Evolutionary conservation across 2,888 invertebrate species (phyloP), one percentile per base, ranked within the genome.

Genomic region (Drosophila phalerata): DNA sequence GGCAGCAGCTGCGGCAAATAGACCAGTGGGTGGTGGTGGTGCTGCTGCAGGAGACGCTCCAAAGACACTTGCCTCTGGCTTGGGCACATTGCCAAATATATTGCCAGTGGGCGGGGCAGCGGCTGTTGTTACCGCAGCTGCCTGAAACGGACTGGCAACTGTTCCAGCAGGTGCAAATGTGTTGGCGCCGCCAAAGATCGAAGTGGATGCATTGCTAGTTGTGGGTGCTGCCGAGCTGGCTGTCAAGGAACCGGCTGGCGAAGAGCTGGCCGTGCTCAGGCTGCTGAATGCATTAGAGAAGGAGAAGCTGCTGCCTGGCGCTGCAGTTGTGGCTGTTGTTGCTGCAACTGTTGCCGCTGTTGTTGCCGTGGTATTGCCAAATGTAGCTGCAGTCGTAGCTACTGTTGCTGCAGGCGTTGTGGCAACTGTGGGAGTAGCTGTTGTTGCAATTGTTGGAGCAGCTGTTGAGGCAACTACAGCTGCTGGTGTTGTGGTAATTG

Each of bases 41-140:
- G 76, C 58, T 3, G 79, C 28, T 5, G 73, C 52, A 1, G 72
- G 5, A 1, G 73, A 25, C 10, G 43, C 30, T 2, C 81, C 89
- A 64, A 92, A 92, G 2, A 89, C 84, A 0, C 90, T 84, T 28
- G 83, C 83, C 28, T 91, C 91, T 3, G 92, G 90, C 69, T 92
- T 92, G 0, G 92, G 91, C 17, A 91, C 88, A 45, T 82, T 90
- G 2, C 89, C 90, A 52, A 92, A 92, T 25, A 91, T 77, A 47
- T 77, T 90, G 8, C 76, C 81, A 13, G 76, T 34, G 13, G 76
- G 60, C n/a, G 75, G 22, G 0, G 62, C 10, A n/a, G 57, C 30
- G 5, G 64, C 10, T 11, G 15, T 52, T 25, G 53, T 9, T 19
- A 30, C 9, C 30, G 60, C 13, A 3, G 55, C 30, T 10, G 66